Evolutionary conservation across 30 jellyfish, hydroid and myxozoan genomes (phyloP).

Genomic region (Chrysaora quinquecirrha): DNA sequence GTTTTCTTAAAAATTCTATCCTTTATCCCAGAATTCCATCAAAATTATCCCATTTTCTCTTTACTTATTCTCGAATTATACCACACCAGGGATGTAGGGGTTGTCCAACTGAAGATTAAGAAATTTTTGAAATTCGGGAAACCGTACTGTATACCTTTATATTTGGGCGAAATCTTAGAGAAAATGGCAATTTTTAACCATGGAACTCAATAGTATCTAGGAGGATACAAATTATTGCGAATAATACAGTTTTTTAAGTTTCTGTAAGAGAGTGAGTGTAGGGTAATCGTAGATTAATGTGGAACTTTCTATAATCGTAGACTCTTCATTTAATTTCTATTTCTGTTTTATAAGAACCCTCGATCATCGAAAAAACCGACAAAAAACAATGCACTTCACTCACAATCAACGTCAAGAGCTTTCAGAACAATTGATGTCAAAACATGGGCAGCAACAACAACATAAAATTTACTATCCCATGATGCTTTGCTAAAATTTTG

Average conservation of each 20-base stretch:
- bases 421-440: slow-evolving; percentile 69
- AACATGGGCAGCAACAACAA: slow-evolving; percentile 66
- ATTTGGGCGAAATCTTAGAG: too few relatives aligned
- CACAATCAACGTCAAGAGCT: slow-evolving; percentile 64
- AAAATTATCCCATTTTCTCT: neutral
- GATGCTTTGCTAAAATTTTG: neutral
- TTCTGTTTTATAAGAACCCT: too few relatives aligned
- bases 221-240: too few relatives aligned
- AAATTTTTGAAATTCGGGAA: neutral
- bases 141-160: too few relatives aligned
- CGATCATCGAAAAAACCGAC: slow-evolving; percentile 19
- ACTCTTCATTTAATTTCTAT: too few relatives aligned
- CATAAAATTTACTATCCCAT: neutral
- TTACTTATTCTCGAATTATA: neutral
- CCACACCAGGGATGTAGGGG: too few relatives aligned
- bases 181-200: too few relatives aligned
- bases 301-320: neutral
- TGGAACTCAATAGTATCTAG: too few relatives aligned
- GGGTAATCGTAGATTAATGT: too few relatives aligned
- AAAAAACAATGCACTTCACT: slow-evolving; percentile 1
- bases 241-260: too few relatives aligned
- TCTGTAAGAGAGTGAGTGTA: too few relatives aligned
- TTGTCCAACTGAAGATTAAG: neutral
- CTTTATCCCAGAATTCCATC: neutral
- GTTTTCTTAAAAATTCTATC: neutral